Evolutionary conservation across 2,797 vertebrate species (phyloP).

Genomic region (Girardinus metallicus): DNA sequence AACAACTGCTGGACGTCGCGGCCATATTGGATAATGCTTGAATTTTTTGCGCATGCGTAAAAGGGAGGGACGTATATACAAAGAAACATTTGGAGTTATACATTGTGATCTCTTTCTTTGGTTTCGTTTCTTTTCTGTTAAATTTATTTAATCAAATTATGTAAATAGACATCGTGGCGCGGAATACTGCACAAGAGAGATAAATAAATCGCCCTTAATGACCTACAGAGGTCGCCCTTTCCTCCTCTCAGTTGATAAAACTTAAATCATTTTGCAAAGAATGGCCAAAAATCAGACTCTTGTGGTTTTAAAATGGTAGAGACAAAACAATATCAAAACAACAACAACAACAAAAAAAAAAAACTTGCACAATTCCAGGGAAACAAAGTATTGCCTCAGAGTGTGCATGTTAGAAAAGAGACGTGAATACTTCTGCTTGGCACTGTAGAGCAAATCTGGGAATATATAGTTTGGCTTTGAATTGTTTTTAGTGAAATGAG

Average conservation of each 20-base stretch:
- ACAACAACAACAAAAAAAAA: too few species aligned
- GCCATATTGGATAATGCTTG: slow-evolving; percentile 61
- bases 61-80: background rate
- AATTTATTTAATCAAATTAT: background rate
- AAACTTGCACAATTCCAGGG: background rate
- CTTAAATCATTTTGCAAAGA: background rate
- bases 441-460: background rate
- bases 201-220: background rate
- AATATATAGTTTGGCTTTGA: background rate
- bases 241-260: background rate
- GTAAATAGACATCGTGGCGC: too few species aligned
- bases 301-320: background rate
- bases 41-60: slow-evolving; percentile 56
- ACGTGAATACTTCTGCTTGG: background rate
- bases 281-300: background rate
- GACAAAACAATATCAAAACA: background rate
- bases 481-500: background rate
- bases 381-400: background rate
- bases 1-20: slow-evolving; percentile 12
- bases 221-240: slow-evolving; percentile 6
- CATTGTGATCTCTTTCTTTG: background rate
- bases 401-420: background rate
- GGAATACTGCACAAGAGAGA: background rate
- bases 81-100: background rate
- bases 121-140: background rate